Conservation (phyloP, 1,140 invertebrate species). For the Hyphantria cunea region DNA sequence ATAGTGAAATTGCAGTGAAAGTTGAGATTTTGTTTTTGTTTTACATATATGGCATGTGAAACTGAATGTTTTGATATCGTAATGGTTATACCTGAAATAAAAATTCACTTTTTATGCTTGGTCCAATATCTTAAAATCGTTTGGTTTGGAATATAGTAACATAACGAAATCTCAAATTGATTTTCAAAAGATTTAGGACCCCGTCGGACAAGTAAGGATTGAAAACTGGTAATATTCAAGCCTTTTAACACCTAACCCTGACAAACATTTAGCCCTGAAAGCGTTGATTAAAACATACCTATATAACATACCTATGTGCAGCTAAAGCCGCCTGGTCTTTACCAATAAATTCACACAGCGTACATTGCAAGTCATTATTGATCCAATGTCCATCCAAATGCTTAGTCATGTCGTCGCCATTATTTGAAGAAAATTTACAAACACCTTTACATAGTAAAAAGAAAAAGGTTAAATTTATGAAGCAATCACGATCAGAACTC, state of each 20-base stretch:
- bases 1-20: constrained; percentile 58
- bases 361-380: constrained; percentile 48
- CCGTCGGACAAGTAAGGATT: no score
- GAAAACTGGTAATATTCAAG: no score
- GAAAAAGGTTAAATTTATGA: not conserved
- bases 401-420: constrained; percentile 29
- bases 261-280: no score
- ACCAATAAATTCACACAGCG: constrained; percentile 48
- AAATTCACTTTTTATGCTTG: no score
- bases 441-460: constrained; percentile 47
- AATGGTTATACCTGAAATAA: constrained; percentile 47
- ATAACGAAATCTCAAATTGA: no score
- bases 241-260: no score
- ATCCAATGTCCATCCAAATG: constrained; percentile 52
- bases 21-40: constrained; percentile 27
- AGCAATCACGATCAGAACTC: no score
- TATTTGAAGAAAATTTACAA: constrained; percentile 39
- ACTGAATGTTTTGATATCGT: constrained; percentile 14
- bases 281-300: no score
- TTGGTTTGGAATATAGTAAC: no score
- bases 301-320: constrained; percentile 49
- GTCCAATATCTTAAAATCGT: no score
- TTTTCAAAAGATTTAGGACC: no score
- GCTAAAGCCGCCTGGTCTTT: constrained; percentile 52
- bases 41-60: constrained; percentile 49